A percentile compares a stretch with the other conserved stretches of the same genome.
Evolutionary conservation across 2,113 vertebrate species (phyloP).

Genomic region (Tursiops truncatus): DNA sequence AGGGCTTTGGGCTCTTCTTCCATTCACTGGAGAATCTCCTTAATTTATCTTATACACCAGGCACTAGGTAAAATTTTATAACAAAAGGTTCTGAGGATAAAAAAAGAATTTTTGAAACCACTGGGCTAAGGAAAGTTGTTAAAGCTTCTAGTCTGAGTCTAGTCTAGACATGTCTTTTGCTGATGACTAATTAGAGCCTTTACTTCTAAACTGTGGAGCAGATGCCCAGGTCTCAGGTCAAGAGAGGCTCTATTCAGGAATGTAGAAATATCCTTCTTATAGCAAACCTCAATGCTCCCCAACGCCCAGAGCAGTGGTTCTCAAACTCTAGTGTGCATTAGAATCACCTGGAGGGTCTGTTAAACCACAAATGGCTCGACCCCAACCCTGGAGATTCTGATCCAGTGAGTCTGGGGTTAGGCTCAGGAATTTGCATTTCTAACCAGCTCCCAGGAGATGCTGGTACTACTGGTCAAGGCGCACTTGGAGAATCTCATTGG

Average conservation of each 20-base stretch:
- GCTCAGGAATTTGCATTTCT: not conserved
- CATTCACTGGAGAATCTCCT: not conserved
- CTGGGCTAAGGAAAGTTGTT: not conserved
- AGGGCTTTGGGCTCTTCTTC: not conserved
- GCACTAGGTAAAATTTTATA: not conserved
- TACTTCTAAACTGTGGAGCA: not conserved
- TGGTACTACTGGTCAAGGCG: not conserved
- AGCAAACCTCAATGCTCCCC: not conserved
- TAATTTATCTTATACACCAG: not conserved
- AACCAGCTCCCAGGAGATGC: not conserved
- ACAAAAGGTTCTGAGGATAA: constrained; percentile 7
- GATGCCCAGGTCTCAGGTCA: not conserved
- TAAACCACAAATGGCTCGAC: not conserved
- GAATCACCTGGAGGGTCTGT: not conserved
- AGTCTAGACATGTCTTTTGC: not conserved
- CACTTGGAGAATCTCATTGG: not conserved
- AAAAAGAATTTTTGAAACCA: not conserved
- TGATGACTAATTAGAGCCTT: not conserved
- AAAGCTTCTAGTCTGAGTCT: not conserved
- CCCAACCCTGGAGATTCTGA: not conserved
- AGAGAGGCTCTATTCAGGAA: not conserved
- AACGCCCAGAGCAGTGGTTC: not conserved
- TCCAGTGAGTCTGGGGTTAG: not conserved
- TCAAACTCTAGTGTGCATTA: not conserved
- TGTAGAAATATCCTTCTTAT: not conserved